A percentile compares a stretch with the other conserved stretches of the same genome.
Evolutionary conservation across 2,888 invertebrate genomes (phyloP).

Genomic region (Hypselothyrea guttata): DNA sequence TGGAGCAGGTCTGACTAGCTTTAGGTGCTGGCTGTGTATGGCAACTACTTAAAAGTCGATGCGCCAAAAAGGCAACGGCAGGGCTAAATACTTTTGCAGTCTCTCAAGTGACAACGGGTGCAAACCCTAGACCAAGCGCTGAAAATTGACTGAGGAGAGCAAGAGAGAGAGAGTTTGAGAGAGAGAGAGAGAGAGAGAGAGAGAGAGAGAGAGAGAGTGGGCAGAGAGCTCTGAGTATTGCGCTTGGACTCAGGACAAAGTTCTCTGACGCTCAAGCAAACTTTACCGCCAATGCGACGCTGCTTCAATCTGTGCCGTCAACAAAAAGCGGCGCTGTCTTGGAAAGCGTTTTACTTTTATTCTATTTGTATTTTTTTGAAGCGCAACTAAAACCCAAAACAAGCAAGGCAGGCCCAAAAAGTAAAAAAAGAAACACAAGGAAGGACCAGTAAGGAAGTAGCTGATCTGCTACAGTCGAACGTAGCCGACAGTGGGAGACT

Average conservation of each 20-base stretch:
- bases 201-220: not conserved
- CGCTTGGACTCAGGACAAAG: conserved; percentile 47
- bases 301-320: conserved; percentile 68
- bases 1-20: conserved; percentile 11
- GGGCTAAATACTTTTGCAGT: conserved; percentile 71
- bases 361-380: conserved; percentile 36
- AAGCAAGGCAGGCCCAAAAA: conserved; percentile 19
- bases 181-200: not conserved
- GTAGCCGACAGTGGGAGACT: too few relatives aligned
- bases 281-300: conserved; percentile 75
- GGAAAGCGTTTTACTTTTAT: not conserved
- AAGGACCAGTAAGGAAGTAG: too few relatives aligned
- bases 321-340: conserved; percentile 33
- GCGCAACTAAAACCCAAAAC: conserved; percentile 63
- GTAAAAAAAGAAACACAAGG: too few relatives aligned
- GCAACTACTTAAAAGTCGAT: conserved; percentile 75
- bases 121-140: conserved; percentile 7
- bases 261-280: conserved; percentile 64
- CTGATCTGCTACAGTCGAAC: too few relatives aligned
- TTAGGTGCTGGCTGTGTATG: conserved; percentile 25
- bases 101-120: conserved; percentile 61
- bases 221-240: not conserved
- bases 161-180: not conserved
- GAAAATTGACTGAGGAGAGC: not conserved
- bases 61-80: conserved; percentile 59